Conservation (phyloP, 2,113 vertebrate species). For the Rhinolophus sinicus region DNA sequence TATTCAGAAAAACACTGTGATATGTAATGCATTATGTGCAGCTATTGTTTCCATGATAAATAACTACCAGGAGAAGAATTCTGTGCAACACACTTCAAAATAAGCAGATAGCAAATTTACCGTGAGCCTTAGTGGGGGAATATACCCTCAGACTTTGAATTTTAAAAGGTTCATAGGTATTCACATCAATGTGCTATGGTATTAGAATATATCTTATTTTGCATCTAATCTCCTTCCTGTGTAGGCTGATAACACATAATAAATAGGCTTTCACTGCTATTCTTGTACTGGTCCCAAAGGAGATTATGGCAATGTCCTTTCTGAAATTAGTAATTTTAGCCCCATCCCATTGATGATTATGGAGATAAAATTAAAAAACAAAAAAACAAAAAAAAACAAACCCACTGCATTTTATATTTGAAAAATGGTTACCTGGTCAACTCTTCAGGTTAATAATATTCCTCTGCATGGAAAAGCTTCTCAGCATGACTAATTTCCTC, state of each 20-base stretch:
- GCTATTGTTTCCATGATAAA: conserved; percentile 37
- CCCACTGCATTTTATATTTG: conserved; percentile 59
- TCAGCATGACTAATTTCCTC: conserved; percentile 59
- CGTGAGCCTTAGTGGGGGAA: conserved; percentile 2
- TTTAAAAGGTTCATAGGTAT: conserved; percentile 51
- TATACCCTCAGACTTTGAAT: conserved; percentile 55
- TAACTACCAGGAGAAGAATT: background rate
- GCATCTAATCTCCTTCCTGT: conserved; percentile 47
- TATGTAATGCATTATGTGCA: background rate
- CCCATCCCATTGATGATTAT: conserved; percentile 38
- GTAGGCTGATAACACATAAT: conserved; percentile 67
- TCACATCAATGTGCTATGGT: background rate
- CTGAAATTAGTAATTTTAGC: conserved; percentile 73
- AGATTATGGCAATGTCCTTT: conserved; percentile 66
- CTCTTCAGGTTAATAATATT: conserved; percentile 43
- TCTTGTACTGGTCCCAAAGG: conserved; percentile 61
- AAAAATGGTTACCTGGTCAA: conserved; percentile 50
- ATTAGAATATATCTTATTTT: conserved; percentile 51
- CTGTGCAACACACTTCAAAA: conserved; percentile 73
- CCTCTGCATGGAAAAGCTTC: conserved; percentile 59
- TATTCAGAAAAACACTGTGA: background rate
- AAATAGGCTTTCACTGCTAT: conserved; percentile 58
- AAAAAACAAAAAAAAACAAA: background rate
- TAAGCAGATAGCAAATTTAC: conserved; percentile 64
- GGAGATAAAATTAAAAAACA: conserved; percentile 47